These are phyloP conservation scores for Nomada flava DNA, from an alignment of 2,888 invertebrate species.

Conservation along the genomic window DNA sequence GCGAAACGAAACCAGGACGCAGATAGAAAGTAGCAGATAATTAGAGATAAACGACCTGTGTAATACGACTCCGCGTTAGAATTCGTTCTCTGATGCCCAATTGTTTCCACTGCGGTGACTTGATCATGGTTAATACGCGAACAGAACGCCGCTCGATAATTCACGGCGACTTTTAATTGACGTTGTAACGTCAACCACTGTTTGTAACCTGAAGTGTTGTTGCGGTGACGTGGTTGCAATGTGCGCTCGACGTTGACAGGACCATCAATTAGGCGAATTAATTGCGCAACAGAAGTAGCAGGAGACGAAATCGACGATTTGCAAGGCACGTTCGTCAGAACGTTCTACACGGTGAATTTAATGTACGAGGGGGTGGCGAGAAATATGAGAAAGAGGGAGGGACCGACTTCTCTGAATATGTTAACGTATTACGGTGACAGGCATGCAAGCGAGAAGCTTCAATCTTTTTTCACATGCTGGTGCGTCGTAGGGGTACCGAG, in stretches of 20 bases:
- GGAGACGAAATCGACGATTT: constrained; percentile 37
- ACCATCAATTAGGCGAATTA: constrained; percentile 55
- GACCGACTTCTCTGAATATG: constrained; percentile 34
- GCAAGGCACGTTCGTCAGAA: background rate
- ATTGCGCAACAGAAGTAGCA: constrained; percentile 44
- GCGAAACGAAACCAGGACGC: background rate
- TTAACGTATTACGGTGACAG: constrained; percentile 55
- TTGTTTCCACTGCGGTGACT: background rate
- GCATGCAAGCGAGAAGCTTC: constrained; percentile 70
- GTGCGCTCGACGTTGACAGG: constrained; percentile 36
- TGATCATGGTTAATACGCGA: constrained; percentile 32
- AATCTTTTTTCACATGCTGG: constrained; percentile 64
- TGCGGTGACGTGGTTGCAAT: constrained; percentile 19
- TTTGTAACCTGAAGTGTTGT: constrained; percentile 43
- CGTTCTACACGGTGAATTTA: background rate
- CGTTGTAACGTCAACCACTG: constrained; percentile 30
- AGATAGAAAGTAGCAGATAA: background rate
- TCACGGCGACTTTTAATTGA: constrained; percentile 57
- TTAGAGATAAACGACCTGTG: background rate
- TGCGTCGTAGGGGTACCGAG: constrained; percentile 58
- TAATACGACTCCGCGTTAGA: background rate
- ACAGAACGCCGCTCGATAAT: constrained; percentile 41
- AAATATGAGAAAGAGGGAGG: background rate
- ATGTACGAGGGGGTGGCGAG: background rate
- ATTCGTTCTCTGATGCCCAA: constrained; percentile 15